Conservation (phyloP, 2,113 vertebrate genomes). For the Urocolius indicus region DNA sequence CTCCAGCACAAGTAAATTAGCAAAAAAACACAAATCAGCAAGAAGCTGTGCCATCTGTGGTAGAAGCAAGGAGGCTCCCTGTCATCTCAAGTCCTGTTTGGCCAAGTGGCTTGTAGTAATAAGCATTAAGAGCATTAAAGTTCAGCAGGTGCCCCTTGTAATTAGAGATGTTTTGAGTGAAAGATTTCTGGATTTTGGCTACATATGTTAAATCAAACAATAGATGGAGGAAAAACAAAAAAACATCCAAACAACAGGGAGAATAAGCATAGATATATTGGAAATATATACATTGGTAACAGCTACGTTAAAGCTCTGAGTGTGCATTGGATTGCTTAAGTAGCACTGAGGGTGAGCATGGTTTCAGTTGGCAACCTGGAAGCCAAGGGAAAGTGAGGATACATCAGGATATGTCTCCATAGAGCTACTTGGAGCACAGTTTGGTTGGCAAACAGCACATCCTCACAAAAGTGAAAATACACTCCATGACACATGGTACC, state of each 20-base stretch:
- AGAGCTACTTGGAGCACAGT: not conserved
- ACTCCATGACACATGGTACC: not conserved
- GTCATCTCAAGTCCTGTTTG: not conserved
- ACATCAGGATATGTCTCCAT: not conserved
- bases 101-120: not conserved
- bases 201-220: not conserved
- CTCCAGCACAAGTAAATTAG: not conserved
- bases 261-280: not conserved
- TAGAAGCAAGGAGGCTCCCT: not conserved
- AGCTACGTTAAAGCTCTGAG: not conserved
- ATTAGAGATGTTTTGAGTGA: not conserved
- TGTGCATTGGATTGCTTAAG: not conserved
- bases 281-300: not conserved
- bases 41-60: not conserved
- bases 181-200: not conserved
- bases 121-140: accelerated
- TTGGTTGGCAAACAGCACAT: not conserved
- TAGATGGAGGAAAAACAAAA: not conserved
- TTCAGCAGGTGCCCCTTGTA: not conserved
- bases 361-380: not conserved
- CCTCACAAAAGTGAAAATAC: not conserved
- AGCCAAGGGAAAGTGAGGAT: not conserved
- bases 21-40: not conserved
- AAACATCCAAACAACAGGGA: not conserved
- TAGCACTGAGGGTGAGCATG: not conserved